phyloP scores from a whole-genome alignment of 2,888 invertebrate genomes.

The Drosophila demipolita region DNA sequence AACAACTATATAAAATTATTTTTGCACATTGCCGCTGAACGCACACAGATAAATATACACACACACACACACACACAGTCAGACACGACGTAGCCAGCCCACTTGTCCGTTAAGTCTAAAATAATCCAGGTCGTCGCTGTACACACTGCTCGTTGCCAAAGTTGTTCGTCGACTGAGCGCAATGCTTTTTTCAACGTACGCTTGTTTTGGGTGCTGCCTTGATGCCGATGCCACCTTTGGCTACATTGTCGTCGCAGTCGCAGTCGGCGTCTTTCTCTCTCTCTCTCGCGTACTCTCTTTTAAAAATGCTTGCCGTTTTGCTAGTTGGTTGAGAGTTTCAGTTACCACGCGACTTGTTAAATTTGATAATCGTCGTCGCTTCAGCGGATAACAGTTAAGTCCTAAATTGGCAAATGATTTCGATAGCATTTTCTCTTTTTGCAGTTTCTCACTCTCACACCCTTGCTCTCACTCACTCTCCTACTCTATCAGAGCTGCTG shows the following conservation, averaged over 20 bases:
- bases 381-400: conserved; percentile 54
- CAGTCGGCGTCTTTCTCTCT: conserved; percentile 9
- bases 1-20: conserved; percentile 75
- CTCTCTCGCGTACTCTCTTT: background rate
- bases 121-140: conserved; percentile 38
- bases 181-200: conserved; percentile 29
- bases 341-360: conserved; percentile 44
- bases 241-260: conserved; percentile 23
- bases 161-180: conserved; percentile 72
- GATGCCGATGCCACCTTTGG: conserved; percentile 36
- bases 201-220: conserved; percentile 26
- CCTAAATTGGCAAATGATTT: conserved; percentile 66
- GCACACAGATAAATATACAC: conserved; percentile 29
- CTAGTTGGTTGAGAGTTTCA: conserved; percentile 12
- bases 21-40: conserved; percentile 75
- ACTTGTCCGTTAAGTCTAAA: conserved; percentile 34
- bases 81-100: conserved; percentile 56
- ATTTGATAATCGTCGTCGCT: conserved; percentile 36
- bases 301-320: conserved; percentile 11
- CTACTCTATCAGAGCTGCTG: conserved; percentile 8
- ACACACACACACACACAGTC: conserved; percentile 44
- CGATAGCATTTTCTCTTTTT: conserved; percentile 9
- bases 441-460: conserved; percentile 4
- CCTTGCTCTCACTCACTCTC: conserved; percentile 12
- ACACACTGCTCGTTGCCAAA: conserved; percentile 66